phyloP scores from a whole-genome alignment of 2,113 vertebrate genomes.

The Pachyramphus minor region DNA sequence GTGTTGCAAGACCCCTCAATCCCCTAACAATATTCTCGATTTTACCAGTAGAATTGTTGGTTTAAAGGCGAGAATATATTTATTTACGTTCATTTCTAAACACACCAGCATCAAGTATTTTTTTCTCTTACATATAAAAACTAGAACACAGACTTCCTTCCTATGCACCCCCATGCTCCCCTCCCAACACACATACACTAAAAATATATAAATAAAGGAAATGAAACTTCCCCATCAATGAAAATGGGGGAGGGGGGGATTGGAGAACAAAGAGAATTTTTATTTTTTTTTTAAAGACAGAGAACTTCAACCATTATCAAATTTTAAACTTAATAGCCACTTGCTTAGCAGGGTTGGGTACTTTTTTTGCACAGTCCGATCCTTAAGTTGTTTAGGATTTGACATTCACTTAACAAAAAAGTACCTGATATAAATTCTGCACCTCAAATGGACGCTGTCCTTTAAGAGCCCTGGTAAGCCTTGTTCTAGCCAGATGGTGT shows the following conservation, averaged over 20 bases:
- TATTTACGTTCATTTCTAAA: not conserved
- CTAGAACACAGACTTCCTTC: constrained; percentile 19
- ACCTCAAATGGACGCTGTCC: not conserved
- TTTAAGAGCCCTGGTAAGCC: constrained; percentile 13
- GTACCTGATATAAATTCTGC: not conserved
- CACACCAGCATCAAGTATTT: not conserved
- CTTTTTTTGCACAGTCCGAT: not conserved
- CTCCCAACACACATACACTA: constrained; percentile 9
- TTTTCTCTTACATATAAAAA: constrained; percentile 32
- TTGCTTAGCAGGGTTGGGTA: not conserved
- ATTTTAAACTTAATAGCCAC: not conserved
- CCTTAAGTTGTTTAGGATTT: constrained; percentile 30
- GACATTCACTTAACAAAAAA: constrained; percentile 45
- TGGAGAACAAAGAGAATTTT: not conserved
- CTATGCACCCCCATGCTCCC: not conserved
- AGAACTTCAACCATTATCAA: not conserved
- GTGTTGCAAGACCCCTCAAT: not conserved
- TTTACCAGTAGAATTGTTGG: not conserved
- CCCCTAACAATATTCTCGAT: not conserved
- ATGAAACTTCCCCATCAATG: constrained; percentile 60
- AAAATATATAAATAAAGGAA: constrained; percentile 66
- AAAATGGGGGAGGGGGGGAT: not conserved
- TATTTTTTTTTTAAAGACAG: not conserved
- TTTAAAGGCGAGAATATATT: not conserved
- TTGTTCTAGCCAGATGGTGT: not conserved